Conservation (phyloP, 2,888 invertebrate genomes). For the Drosophila antonietae region DNA sequence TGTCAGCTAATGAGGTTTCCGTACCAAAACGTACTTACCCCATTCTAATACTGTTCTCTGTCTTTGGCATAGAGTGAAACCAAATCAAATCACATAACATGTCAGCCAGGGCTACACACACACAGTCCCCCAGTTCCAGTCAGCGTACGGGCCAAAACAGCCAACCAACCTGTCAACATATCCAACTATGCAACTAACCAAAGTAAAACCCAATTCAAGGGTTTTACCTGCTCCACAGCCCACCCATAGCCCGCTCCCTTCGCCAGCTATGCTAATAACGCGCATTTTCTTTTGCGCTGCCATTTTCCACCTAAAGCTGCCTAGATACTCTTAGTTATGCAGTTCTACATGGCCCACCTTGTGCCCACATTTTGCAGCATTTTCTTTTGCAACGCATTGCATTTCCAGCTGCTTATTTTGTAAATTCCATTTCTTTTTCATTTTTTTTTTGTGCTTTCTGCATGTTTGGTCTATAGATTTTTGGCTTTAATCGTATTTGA, state of each 20-base stretch:
- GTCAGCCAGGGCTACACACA: slow-evolving; percentile 41
- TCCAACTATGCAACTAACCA: slow-evolving; percentile 32
- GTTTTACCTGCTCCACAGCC: not conserved
- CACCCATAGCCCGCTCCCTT: not conserved
- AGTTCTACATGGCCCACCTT: slow-evolving; percentile 8
- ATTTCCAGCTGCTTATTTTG: slow-evolving; percentile 16
- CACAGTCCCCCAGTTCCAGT: not conserved
- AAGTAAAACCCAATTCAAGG: slow-evolving; percentile 52
- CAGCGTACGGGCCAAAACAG: not conserved
- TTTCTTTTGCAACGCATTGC: slow-evolving; percentile 33
- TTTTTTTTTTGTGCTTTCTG: not conserved
- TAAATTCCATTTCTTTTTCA: not conserved
- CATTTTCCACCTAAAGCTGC: slow-evolving; percentile 23
- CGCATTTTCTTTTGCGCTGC: slow-evolving; percentile 55
- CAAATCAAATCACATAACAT: slow-evolving; percentile 74
- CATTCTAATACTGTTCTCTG: slow-evolving; percentile 36
- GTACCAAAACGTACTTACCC: slow-evolving; percentile 68
- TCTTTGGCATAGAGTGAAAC: slow-evolving; percentile 43
- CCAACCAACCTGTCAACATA: slow-evolving; percentile 29
- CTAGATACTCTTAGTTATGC: slow-evolving; percentile 22
- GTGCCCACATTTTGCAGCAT: slow-evolving; percentile 20
- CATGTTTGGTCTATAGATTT: slow-evolving; percentile 4
- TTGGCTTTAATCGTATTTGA: not conserved
- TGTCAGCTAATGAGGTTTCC: slow-evolving; percentile 71
- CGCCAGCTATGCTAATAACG: slow-evolving; percentile 68